Evolutionary conservation across 2,797 vertebrate genomes (phyloP).

Genomic region (Meriones psammophilus): DNA sequence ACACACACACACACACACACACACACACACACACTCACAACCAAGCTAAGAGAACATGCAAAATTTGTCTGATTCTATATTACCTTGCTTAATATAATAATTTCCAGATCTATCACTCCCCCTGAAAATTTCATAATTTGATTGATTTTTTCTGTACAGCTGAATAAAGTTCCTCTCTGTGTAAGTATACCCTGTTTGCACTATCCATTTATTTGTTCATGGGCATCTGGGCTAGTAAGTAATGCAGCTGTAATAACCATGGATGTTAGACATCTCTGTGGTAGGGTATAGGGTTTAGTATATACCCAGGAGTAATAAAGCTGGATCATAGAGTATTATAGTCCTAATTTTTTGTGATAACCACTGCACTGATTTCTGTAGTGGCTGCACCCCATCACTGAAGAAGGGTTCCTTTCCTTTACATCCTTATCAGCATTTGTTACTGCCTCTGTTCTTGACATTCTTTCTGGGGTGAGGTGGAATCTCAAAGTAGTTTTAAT

Average conservation of each 20-base stretch:
- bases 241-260: background rate
- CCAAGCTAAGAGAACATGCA: background rate
- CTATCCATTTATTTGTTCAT: background rate
- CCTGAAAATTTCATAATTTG: background rate
- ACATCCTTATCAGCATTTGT: background rate
- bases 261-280: background rate
- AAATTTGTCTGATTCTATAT: background rate
- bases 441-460: background rate
- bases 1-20: background rate
- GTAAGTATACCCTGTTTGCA: background rate
- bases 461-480: background rate
- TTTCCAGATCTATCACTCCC: background rate
- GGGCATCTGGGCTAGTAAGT: background rate
- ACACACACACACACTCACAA: background rate
- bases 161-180: background rate
- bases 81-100: background rate
- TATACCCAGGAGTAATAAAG: background rate
- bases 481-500: background rate
- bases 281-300: background rate
- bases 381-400: background rate
- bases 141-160: background rate
- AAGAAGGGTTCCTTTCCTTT: background rate
- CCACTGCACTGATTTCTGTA: too few species aligned
- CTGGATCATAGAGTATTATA: background rate
- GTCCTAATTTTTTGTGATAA: background rate